Conservation (phyloP, 2,888 invertebrate species). For the Tiliacea citrago region DNA sequence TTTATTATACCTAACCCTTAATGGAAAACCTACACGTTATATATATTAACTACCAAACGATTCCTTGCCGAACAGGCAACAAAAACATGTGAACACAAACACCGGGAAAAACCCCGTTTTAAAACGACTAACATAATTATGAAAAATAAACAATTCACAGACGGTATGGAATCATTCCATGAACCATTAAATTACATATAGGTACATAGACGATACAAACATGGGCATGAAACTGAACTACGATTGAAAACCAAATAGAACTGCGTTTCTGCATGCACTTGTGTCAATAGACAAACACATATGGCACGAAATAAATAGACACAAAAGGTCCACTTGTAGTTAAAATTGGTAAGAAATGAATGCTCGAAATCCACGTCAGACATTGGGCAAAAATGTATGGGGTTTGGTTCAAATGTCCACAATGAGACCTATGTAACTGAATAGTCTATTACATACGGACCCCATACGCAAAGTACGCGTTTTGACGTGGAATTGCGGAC, state of each 20-base stretch:
- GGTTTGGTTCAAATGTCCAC: background rate
- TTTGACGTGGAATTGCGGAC: background rate
- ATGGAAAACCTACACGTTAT: background rate
- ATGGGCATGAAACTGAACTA: slow-evolving; percentile 37
- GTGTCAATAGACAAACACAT: slow-evolving; percentile 37
- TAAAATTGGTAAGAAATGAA: background rate
- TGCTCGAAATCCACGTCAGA: background rate
- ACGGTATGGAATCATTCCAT: slow-evolving; percentile 27
- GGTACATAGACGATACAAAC: background rate
- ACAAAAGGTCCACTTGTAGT: slow-evolving; percentile 16
- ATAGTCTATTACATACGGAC: background rate
- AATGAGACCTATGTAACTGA: background rate
- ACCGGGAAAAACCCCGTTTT: slow-evolving; percentile 10
- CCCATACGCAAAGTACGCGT: background rate
- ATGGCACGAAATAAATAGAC: background rate
- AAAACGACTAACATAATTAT: slow-evolving; percentile 26
- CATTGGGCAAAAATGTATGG: background rate
- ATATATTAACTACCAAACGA: too few relatives aligned
- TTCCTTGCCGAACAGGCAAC: background rate
- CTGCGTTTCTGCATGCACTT: slow-evolving; percentile 49
- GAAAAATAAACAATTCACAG: slow-evolving; percentile 35
- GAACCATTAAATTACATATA: slow-evolving; percentile 44
- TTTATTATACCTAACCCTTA: background rate
- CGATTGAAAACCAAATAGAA: slow-evolving; percentile 49
- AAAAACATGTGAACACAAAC: slow-evolving; percentile 8